Evolutionary conservation across 2,888 invertebrate species (phyloP), one percentile per base, ranked within the genome.

Genomic region (Platypus cylindrus): DNA sequence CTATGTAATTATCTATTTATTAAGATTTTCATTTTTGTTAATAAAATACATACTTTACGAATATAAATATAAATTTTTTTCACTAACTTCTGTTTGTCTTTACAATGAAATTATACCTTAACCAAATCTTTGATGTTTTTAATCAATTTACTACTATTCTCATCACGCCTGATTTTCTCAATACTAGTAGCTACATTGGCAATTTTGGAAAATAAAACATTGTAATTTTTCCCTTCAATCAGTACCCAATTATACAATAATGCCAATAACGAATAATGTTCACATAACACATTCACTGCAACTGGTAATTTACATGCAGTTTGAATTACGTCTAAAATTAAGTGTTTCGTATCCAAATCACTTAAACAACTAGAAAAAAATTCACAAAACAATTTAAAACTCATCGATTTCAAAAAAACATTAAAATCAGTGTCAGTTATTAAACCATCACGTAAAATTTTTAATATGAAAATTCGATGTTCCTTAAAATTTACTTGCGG

Each of bases 401-500:
- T 71, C 62, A 78, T 75, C 1, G 78, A 76, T 51, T 75, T 78
- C 36, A 82, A 71, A 13, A 80, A 70, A 2, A 85, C 65, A 32
- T 74, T 68, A 34, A 84, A 73, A 58, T 94, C 93, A 0, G 68
- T 64, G 48, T 78, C 72, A 1, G 77, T 75, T 51, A 78, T 75
- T 23, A 86, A 66, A 2, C 91, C 89, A 48, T 86, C 78, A 11
- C 68, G 64, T 18, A 93, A 67, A 5, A 87, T 62, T 47, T 78
- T 71, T 7, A 93, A 62, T 20, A 90, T 77, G 76, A 91, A 94
- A 16, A 67, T 62, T 27, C 84, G 67, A 49, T 85, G 78, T 1
- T 71, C 68, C 13, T 70, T 67, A 34, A 73, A 68, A 46, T 79
- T 72, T 0, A 83, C 66, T 36, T 83, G 80, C 7, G 78, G 70